These are phyloP conservation scores for Aotus griseimembra DNA, from an alignment of 2,797 vertebrate species.

Conservation along the genomic window DNA sequence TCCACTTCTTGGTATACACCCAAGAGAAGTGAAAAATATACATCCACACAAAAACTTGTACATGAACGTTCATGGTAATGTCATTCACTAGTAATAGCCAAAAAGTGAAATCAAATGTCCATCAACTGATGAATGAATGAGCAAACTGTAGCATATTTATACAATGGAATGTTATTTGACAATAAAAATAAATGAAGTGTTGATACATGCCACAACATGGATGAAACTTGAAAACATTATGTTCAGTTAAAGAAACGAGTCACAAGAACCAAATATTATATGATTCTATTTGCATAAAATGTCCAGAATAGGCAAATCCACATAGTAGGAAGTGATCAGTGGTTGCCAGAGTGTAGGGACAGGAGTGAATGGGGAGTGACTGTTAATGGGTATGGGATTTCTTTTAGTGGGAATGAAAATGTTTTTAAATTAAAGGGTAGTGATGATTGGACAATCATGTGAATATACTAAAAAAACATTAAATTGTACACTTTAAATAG, in stretches of 20 bases:
- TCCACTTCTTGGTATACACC: not conserved
- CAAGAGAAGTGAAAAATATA: not conserved
- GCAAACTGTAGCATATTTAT: not conserved
- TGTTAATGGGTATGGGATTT: not conserved
- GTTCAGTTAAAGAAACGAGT: not conserved
- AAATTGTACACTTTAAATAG: not conserved
- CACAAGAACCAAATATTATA: not conserved
- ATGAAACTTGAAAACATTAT: not conserved
- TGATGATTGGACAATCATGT: not conserved
- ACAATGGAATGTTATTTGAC: not conserved
- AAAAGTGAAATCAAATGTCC: not conserved
- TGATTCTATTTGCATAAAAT: not conserved
- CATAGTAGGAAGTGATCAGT: not conserved
- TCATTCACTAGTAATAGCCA: not conserved
- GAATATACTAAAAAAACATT: not conserved
- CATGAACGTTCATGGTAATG: not conserved
- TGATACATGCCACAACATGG: not conserved
- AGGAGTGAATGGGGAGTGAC: not conserved
- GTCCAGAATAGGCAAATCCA: not conserved
- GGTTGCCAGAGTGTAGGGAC: not conserved
- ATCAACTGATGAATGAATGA: not conserved
- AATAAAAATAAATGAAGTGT: not conserved
- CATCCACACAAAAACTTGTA: not conserved
- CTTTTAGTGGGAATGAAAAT: not conserved
- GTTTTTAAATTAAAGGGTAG: not conserved